Base-by-base conservation (phyloP, 2,888 invertebrate genomes). In the Dione juno region DNA sequence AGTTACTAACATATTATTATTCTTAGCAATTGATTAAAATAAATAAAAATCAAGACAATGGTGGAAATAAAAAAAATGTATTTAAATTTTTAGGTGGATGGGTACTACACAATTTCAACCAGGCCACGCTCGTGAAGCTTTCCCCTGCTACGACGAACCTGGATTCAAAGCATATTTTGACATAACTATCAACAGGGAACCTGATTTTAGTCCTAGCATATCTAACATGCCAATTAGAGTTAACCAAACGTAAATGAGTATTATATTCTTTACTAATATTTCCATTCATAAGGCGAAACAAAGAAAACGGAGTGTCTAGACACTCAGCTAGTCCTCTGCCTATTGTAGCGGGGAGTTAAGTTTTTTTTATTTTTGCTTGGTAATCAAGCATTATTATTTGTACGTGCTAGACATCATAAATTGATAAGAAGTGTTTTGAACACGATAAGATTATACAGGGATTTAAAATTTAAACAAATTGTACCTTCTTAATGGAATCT, bases 101-200 rank as follows among this genome's bases (percentile, higher is more conserved):
- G 96, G 94, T 1, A 95, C 96, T 8, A 97, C 97, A 0, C 97
- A 97, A 80, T 97, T 97, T 81, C 96, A 97, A 74, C 95, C 97
- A 0, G 95, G 95, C 0, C 95, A 96, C 79, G 97, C 97, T 0
- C 94, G 97, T 52, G 94, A 95, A 79, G 97, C 97, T 0, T 98
- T 98, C 82, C 98, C 98, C 8, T 97, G 97, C 84, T 97, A 97
- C 80, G 98, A 98, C 80, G 97, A 98, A 77, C 98, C 98, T 1
- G 93, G 94, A 16, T 96, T 96, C 81, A 97, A 97, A 83, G 96
- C 97, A 0, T 94, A 89, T 7, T 98, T 97, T 76, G 94, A 94
- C 9, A 94, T 98, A 35, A 95, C 94, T 66, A 94, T 98, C 64
- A 92, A 93, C 7, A 94, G 95, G 76, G 93, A 94, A 19, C 69